phyloP scores from a whole-genome alignment of 2,113 vertebrate species.

The Capreolus pygargus region DNA sequence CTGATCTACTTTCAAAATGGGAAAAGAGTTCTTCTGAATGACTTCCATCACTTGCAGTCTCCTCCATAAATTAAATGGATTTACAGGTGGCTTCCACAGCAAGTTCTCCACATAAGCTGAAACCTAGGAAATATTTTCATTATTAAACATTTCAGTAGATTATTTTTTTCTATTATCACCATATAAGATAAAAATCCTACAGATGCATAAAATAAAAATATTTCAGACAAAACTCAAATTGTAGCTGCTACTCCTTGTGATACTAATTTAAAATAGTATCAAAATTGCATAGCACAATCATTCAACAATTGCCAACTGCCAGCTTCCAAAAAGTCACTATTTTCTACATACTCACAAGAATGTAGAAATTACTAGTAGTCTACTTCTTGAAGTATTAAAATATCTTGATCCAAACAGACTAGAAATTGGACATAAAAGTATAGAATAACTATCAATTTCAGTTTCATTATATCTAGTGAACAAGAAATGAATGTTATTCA shows the following conservation, averaged over 20 bases:
- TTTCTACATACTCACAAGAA: background rate
- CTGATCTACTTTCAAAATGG: background rate
- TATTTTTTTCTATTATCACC: background rate
- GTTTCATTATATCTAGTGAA: background rate
- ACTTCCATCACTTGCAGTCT: background rate
- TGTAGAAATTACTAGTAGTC: background rate
- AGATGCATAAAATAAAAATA: background rate
- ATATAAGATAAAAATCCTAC: slow-evolving; percentile 16
- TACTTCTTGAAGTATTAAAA: background rate
- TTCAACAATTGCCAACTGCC: background rate
- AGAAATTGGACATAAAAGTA: background rate
- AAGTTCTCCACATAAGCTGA: slow-evolving; percentile 27
- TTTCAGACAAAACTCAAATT: slow-evolving; percentile 7
- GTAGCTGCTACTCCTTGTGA: background rate
- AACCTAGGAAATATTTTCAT: slow-evolving; percentile 61
- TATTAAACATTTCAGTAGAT: background rate
- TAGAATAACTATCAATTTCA: background rate
- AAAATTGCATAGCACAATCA: slow-evolving; percentile 4
- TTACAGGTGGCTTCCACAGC: background rate
- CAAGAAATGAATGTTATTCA: background rate
- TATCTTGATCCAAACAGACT: background rate
- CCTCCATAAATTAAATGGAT: slow-evolving; percentile 56
- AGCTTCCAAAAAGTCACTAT: background rate
- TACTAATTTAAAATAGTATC: slow-evolving; percentile 21
- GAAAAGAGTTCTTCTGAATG: slow-evolving; percentile 41